Conservation (phyloP, 2,113 vertebrate genomes). For the Passer domesticus region DNA sequence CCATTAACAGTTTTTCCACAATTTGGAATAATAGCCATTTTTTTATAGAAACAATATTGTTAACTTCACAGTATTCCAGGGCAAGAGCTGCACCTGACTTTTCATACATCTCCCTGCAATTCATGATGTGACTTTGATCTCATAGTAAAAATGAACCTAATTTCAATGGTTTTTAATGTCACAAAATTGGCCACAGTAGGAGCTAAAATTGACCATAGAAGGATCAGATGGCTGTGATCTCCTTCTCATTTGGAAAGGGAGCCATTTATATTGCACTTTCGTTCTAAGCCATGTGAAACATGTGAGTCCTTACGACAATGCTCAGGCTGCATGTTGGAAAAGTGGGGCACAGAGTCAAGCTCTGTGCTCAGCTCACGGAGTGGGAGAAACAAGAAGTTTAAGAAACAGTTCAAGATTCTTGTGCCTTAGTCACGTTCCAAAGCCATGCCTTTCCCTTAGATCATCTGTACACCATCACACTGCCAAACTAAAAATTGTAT, state of each 20-base stretch:
- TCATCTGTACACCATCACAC: accelerated
- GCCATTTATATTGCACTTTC: not conserved
- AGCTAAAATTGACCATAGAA: not conserved
- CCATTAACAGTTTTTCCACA: not conserved
- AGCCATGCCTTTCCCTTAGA: not conserved
- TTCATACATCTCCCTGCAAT: not conserved
- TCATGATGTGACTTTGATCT: not conserved
- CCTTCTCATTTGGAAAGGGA: not conserved
- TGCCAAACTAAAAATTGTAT: not conserved
- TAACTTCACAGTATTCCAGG: not conserved
- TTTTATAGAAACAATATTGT: not conserved
- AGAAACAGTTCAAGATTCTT: not conserved
- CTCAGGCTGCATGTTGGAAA: not conserved
- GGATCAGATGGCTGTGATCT: not conserved
- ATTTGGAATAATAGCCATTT: not conserved
- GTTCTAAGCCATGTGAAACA: not conserved
- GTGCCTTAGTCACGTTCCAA: accelerated
- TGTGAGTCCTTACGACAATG: not conserved
- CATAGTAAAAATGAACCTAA: not conserved
- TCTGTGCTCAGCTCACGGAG: not conserved
- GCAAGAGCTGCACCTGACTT: not conserved
- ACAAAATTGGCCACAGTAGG: not conserved
- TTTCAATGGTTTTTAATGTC: not conserved
- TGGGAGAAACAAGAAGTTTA: not conserved
- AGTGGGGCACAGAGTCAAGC: not conserved